A percentile compares a stretch with the other conserved stretches of the same genome.
Evolutionary conservation across 2,797 vertebrate species (phyloP).

Genomic region (Lagodon rhomboides): DNA sequence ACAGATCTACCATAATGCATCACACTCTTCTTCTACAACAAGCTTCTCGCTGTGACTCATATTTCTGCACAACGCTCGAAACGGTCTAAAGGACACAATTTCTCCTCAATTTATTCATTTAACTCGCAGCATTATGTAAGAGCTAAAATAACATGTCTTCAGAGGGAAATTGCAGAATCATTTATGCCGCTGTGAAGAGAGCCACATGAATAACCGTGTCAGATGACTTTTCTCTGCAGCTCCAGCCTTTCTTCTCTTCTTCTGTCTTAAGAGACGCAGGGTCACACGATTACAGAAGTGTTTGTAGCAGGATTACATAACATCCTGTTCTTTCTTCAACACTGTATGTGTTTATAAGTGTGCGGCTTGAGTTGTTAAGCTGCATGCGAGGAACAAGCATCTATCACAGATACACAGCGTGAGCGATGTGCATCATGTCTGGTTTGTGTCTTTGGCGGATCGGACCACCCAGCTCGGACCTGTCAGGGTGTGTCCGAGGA

Average conservation of each 20-base stretch:
- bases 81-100: neutral
- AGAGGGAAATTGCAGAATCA: neutral
- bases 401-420: neutral
- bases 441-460: conserved; percentile 13
- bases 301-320: conserved; percentile 10
- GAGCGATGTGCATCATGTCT: neutral
- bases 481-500: conserved; percentile 60
- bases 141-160: neutral
- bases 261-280: neutral
- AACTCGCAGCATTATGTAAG: neutral
- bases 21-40: neutral
- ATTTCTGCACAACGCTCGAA: neutral
- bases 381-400: neutral
- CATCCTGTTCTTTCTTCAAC: conserved; percentile 25
- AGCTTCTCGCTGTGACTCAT: neutral
- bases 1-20: neutral
- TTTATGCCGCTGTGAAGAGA: neutral
- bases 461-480: conserved; percentile 62
- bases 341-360: neutral
- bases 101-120: neutral
- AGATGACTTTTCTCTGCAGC: conserved; percentile 6
- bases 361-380: neutral
- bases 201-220: neutral
- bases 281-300: neutral
- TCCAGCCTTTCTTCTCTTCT: neutral